A percentile compares a stretch with the other conserved stretches of the same genome.
Evolutionary conservation across 2,113 vertebrate genomes (phyloP).

Genomic region (Cyanoderma ruficeps): DNA sequence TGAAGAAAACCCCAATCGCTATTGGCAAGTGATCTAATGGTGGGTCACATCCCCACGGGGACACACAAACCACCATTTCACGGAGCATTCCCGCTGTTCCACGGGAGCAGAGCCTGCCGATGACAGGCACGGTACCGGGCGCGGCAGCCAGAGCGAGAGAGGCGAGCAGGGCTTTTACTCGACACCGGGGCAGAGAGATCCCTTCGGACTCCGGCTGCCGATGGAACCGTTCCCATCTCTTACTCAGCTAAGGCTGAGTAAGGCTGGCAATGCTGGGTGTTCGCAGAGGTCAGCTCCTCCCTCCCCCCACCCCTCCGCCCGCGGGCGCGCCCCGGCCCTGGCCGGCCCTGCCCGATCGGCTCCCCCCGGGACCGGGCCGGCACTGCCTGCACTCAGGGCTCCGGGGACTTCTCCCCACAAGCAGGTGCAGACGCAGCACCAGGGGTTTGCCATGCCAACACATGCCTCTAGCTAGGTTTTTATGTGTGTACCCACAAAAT

Average conservation of each 20-base stretch:
- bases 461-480: not conserved
- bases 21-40: not conserved
- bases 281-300: slow-evolving; percentile 19
- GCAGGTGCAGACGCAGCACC: not conserved
- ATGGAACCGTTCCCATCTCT: slow-evolving; percentile 8
- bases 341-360: not conserved
- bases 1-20: not conserved
- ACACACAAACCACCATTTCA: no score
- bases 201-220: not conserved
- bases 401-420: not conserved
- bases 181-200: rapidly evolving
- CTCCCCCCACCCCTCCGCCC: not conserved
- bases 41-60: not conserved
- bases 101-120: rapidly evolving
- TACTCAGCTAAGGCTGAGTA: not conserved
- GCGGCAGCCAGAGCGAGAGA: not conserved
- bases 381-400: not conserved
- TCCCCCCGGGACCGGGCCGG: not conserved
- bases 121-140: rapidly evolving
- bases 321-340: not conserved
- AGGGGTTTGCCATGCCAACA: not conserved
- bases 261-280: not conserved
- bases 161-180: not conserved
- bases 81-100: rapidly evolving
- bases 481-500: not conserved